Evolutionary conservation across 2,113 vertebrate genomes (phyloP).

Genomic region (Myotis davidii): DNA sequence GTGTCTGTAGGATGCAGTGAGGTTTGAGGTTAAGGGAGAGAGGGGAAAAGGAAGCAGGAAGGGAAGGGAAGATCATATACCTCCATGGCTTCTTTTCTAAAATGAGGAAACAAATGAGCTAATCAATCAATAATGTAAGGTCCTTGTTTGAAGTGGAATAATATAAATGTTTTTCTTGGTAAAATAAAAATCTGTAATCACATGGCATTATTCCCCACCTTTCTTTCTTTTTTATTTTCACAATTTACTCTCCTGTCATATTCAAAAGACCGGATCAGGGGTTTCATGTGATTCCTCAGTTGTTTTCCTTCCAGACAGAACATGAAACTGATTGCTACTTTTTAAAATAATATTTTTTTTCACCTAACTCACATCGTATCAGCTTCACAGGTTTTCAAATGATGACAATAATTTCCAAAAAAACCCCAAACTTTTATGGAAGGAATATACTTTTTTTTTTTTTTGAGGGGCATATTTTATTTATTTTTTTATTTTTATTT

Average conservation of each 20-base stretch:
- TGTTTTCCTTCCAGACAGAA: background rate
- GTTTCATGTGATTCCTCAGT: background rate
- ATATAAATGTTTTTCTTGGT: background rate
- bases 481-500: too few species aligned
- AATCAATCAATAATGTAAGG: background rate
- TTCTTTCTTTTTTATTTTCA: background rate
- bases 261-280: background rate
- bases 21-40: background rate
- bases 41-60: background rate
- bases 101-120: background rate
- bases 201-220: background rate
- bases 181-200: background rate
- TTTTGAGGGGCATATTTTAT: too few species aligned
- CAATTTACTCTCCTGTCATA: background rate
- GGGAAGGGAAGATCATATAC: background rate
- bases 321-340: background rate
- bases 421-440: background rate
- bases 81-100: background rate
- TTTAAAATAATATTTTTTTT: background rate
- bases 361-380: background rate
- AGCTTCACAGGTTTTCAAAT: slow-evolving; percentile 1
- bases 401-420: background rate
- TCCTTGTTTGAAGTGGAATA: background rate
- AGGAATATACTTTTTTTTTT: background rate
- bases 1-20: background rate